Evolutionary conservation across 2,797 vertebrate genomes (phyloP), one percentile per base, ranked within the genome.

Genomic region (Rhadinocentrus ornatus): DNA sequence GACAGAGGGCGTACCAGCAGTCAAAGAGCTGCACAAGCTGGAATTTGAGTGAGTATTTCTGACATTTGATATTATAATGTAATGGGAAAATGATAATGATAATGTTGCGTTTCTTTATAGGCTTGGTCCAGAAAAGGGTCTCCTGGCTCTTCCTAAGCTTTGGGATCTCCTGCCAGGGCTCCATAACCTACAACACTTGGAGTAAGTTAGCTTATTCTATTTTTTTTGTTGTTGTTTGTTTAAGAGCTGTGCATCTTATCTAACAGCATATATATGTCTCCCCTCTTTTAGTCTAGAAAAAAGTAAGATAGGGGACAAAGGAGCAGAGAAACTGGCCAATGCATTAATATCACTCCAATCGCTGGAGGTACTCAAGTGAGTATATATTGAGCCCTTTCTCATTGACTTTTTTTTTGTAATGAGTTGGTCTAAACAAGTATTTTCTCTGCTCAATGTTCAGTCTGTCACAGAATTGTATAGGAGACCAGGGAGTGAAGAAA

Each of bases 341-440:
- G 94, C 91, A 48, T 90, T 99, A 66, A 86, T 92, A 20, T 91
- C 84, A 7, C 90, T 98, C 41, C 83, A 68, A 50, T 94, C 90
- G 22, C 91, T 99, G 81, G 95, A 96, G 89, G 95, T 93, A 0
- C 93, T 99, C 20, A 98, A 97, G 97, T 99, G 79, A 95, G 97
- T 92, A n/a, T 9, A 53, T 66, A 10, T 24, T 55, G 2, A 13
- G 6, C 16, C 24, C 6, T 8, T 27, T 27, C 7, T 50, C 34
- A 3, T 3, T 15, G 4, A 53, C 5, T 7, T 13, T 34, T 29
- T 61, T 46, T 20, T 26, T 39, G 3, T 31, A 5, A 57, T 53
- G 24, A 34, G 4, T 68, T 26, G 0, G 39, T 35, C 20, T 29
- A 16, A 56, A 65, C 3, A 50, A 22, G 15, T 31, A 1, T 59